A percentile compares a stretch with the other conserved stretches of the same genome.
These are phyloP conservation scores for Alviniconcha strummeri DNA, from an alignment of 2,888 invertebrate species.

Conservation along the genomic window DNA sequence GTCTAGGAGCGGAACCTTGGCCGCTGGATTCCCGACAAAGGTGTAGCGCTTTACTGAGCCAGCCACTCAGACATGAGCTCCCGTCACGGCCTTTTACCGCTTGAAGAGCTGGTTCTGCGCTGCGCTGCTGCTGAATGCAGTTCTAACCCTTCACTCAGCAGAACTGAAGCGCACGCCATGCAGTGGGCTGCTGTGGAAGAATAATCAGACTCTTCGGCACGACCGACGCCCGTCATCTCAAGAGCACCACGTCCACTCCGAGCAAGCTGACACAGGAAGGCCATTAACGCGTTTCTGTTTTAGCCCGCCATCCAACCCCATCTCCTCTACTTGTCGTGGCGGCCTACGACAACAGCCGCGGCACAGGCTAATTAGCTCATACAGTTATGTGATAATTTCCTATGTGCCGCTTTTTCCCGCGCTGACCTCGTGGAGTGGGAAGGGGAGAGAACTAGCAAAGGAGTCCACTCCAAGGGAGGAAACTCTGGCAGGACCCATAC, in stretches of 20 bases:
- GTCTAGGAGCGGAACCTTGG: too few relatives aligned
- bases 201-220: too few relatives aligned
- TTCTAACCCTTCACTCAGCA: not conserved
- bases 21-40: too few relatives aligned
- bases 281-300: constrained; percentile 6
- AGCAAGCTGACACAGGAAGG: not conserved
- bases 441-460: not conserved
- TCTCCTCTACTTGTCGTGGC: not conserved
- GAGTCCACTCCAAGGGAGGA: constrained; percentile 35
- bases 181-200: not conserved
- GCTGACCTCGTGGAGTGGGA: not conserved
- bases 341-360: constrained; percentile 6
- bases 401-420: constrained; percentile 24
- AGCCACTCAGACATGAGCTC: too few relatives aligned
- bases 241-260: not conserved
- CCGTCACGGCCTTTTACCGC: not conserved
- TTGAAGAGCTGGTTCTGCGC: not conserved
- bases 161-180: not conserved
- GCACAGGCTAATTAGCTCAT: constrained; percentile 35
- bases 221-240: too few relatives aligned
- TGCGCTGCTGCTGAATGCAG: not conserved
- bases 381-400: constrained; percentile 38
- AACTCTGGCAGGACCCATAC: constrained; percentile 31
- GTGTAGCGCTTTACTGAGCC: too few relatives aligned
- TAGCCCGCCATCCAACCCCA: not conserved